Conservation (phyloP, 2,797 vertebrate species). For the Mastacembelus armatus region DNA sequence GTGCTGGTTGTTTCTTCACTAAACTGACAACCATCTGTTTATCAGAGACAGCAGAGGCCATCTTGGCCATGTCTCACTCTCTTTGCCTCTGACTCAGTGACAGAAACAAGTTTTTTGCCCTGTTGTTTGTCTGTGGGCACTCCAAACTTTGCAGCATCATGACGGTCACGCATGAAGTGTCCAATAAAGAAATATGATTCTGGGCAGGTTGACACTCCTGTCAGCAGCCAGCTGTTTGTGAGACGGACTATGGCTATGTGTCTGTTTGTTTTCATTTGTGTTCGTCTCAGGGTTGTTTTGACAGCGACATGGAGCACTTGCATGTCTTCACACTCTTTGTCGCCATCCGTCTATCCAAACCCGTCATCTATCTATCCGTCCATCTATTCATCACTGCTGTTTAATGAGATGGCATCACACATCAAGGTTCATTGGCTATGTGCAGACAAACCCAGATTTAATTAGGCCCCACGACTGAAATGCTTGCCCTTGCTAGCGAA, state of each 20-base stretch:
- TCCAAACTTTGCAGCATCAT: conserved; percentile 67
- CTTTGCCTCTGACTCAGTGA: conserved; percentile 56
- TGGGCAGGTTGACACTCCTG: conserved; percentile 63
- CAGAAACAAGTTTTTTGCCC: conserved; percentile 55
- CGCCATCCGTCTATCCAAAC: conserved; percentile 9
- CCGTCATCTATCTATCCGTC: conserved; percentile 15
- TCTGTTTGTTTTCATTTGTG: conserved; percentile 27
- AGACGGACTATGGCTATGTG: conserved; percentile 28
- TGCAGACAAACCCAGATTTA: conserved; percentile 81
- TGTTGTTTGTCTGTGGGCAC: conserved; percentile 53
- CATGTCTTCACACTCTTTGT: conserved; percentile 41
- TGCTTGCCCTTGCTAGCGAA: conserved; percentile 59
- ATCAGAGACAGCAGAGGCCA: conserved; percentile 29
- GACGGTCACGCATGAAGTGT: conserved; percentile 64
- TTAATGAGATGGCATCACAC: conserved; percentile 83
- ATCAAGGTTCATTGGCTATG: conserved; percentile 84
- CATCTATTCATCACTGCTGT: conserved; percentile 64
- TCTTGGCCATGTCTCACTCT: conserved; percentile 26
- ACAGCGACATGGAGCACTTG: conserved; percentile 47
- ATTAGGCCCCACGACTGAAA: conserved; percentile 75
- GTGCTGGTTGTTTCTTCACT: conserved; percentile 1
- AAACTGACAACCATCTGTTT: conserved; percentile 11
- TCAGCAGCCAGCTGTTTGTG: conserved; percentile 74
- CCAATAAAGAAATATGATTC: conserved; percentile 54
- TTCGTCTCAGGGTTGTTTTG: conserved; percentile 64